Evolutionary conservation across 2,797 vertebrate genomes (phyloP).

Genomic region (Tokudaia tokunoshimensis): DNA sequence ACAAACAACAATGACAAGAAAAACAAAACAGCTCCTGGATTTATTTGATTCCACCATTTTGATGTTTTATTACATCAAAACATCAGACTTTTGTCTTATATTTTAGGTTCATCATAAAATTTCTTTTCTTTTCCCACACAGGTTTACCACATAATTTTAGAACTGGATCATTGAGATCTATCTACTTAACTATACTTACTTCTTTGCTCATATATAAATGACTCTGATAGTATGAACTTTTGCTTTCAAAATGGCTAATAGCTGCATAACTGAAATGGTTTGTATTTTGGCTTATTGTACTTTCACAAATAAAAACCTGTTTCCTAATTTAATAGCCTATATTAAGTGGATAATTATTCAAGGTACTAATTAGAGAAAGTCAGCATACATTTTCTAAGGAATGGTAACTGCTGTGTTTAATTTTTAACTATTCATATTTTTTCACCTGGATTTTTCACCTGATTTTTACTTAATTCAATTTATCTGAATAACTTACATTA

Average conservation of each 20-base stretch:
- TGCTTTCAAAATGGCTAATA: conserved; percentile 16
- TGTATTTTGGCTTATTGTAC: not conserved
- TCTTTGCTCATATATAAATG: not conserved
- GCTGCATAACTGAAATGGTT: not conserved
- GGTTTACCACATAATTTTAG: not conserved
- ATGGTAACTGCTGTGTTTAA: not conserved
- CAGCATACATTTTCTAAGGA: not conserved
- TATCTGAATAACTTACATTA: conserved; percentile 43
- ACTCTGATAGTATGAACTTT: not conserved
- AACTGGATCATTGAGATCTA: not conserved
- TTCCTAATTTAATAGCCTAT: not conserved
- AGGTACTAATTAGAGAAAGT: not conserved
- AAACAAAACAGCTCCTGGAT: not conserved
- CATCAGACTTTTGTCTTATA: not conserved
- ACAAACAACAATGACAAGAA: not conserved
- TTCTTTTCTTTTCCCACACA: not conserved
- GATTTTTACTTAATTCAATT: conserved; percentile 22
- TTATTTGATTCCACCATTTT: not conserved
- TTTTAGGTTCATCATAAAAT: not conserved
- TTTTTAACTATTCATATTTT: conserved; percentile 45
- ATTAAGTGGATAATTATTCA: not conserved
- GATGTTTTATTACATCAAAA: not conserved
- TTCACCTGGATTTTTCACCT: not conserved
- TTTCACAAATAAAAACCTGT: not conserved
- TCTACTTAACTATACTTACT: not conserved